These are phyloP conservation scores for Tichodroma muraria DNA, from an alignment of 2,113 vertebrate species.

Conservation along the genomic window DNA sequence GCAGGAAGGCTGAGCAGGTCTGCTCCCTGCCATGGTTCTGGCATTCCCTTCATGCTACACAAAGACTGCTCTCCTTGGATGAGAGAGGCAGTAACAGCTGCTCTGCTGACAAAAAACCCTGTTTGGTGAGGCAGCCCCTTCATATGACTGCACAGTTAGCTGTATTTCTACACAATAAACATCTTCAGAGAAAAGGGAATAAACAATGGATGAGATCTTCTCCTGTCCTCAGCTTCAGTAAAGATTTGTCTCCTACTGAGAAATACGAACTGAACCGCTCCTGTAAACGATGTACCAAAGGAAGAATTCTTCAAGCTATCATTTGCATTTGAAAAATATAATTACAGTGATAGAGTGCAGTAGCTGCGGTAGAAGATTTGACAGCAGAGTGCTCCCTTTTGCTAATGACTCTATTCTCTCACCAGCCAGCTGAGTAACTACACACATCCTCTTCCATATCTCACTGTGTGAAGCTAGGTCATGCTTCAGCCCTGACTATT, in stretches of 20 bases:
- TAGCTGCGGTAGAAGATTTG: neutral
- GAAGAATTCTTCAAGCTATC: neutral
- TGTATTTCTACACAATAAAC: neutral
- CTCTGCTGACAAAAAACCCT: neutral
- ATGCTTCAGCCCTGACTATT: neutral
- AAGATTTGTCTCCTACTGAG: neutral
- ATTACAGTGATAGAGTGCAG: neutral
- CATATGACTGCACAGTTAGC: neutral
- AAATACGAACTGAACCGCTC: neutral
- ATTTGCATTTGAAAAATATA: slow-evolving; percentile 42
- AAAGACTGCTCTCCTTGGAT: neutral
- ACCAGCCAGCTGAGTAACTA: neutral
- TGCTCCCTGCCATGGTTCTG: neutral
- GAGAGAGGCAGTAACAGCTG: neutral
- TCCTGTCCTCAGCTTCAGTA: neutral
- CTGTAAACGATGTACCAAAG: neutral
- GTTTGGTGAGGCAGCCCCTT: neutral
- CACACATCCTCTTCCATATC: neutral
- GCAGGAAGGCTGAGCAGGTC: neutral
- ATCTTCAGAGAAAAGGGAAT: neutral
- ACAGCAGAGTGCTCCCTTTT: slow-evolving; percentile 1
- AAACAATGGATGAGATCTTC: neutral
- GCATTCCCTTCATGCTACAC: neutral
- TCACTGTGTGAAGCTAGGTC: neutral
- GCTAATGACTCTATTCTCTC: neutral